Percentiles rank a stretch among this genome's conserved stretches.
Conservation (phyloP, 2,797 vertebrate genomes). For the Macropodus opercularis region DNA sequence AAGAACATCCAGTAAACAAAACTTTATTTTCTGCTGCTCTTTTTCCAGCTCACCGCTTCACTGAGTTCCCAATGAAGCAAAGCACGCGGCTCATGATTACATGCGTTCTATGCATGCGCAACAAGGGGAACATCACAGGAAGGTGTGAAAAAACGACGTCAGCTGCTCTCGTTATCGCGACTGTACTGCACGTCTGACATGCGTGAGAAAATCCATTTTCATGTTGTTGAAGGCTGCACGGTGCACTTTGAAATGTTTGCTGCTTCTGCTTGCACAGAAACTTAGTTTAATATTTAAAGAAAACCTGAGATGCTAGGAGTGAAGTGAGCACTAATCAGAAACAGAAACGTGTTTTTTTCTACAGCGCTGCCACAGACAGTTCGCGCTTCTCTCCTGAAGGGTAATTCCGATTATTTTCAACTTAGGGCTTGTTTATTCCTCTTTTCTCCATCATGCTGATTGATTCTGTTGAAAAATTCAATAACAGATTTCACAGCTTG, state of each 20-base stretch:
- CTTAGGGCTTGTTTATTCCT: background rate
- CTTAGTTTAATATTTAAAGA: background rate
- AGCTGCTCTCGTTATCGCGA: conserved; percentile 7
- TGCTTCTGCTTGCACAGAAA: background rate
- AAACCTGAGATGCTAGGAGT: background rate
- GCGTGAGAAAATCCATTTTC: conserved; percentile 1
- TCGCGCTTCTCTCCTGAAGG: conserved; percentile 10
- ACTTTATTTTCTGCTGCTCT: conserved; percentile 3
- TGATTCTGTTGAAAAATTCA: conserved; percentile 34
- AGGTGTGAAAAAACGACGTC: background rate
- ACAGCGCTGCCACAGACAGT: background rate
- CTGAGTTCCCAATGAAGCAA: conserved; percentile 28
- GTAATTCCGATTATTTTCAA: conserved; percentile 10
- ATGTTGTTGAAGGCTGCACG: conserved; percentile 1
- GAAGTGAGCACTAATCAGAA: background rate
- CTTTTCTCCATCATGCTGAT: background rate
- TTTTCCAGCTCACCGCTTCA: conserved; percentile 45
- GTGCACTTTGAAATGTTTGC: background rate
- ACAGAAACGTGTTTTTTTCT: too few species aligned
- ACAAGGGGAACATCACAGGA: conserved; percentile 7
- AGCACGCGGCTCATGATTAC: conserved; percentile 26
- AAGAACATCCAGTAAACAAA: conserved; percentile 42
- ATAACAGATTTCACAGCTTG: conserved; percentile 14
- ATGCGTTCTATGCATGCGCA: conserved; percentile 23
- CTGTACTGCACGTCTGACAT: conserved; percentile 15